Conservation (phyloP, 2,888 invertebrate species). For the Drosophila birchii region DNA sequence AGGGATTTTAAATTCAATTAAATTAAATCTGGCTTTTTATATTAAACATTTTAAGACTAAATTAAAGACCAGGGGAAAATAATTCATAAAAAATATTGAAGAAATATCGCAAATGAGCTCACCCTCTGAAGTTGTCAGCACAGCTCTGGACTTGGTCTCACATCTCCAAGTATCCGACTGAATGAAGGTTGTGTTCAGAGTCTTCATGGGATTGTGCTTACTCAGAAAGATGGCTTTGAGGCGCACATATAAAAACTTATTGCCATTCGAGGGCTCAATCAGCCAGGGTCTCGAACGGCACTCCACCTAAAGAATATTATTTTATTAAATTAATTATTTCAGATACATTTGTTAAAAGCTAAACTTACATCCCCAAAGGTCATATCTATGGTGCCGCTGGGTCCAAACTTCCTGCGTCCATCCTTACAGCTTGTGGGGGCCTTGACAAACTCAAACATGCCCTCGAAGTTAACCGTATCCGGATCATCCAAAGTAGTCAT, state of each 20-base stretch:
- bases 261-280: constrained; percentile 90
- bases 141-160: constrained; percentile 91
- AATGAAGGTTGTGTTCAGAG: constrained; percentile 87
- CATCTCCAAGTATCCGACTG: constrained; percentile 87
- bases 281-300: constrained; percentile 93
- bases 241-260: constrained; percentile 91
- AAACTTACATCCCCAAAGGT: constrained; percentile 84
- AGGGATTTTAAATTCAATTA: background rate
- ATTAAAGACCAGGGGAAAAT: background rate
- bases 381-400: constrained; percentile 91
- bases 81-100: too few species aligned
- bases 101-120: background rate
- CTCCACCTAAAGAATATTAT: constrained; percentile 87
- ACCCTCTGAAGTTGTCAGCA: constrained; percentile 89
- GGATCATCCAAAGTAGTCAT: constrained; percentile 95
- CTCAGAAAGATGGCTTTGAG: constrained; percentile 88
- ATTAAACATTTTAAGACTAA: background rate
- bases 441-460: constrained; percentile 92
- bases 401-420: constrained; percentile 89
- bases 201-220: constrained; percentile 85
- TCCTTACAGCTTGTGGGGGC: constrained; percentile 89
- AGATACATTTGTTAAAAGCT: background rate
- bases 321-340: background rate
- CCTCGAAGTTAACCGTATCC: constrained; percentile 93
- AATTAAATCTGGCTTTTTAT: too few species aligned